Evolutionary conservation across 2,113 vertebrate species (phyloP).

Genomic region (Tinamus guttatus): DNA sequence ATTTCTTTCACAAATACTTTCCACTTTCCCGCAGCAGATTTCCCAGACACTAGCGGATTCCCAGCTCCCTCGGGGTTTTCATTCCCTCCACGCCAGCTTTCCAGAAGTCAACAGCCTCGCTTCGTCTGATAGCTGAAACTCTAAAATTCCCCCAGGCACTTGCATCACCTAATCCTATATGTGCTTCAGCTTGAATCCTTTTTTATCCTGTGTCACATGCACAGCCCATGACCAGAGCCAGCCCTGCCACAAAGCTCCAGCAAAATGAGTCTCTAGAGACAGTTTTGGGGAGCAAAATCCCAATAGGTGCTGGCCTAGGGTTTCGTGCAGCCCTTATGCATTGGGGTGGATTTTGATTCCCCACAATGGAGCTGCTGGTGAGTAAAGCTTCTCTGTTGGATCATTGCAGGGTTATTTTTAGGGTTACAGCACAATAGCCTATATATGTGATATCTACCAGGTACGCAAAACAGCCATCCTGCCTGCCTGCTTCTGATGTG

Average conservation of each 20-base stretch:
- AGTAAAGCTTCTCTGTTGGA: not conserved
- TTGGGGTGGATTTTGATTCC: not conserved
- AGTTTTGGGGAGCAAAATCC: not conserved
- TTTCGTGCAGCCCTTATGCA: not conserved
- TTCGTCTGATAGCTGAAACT: not conserved
- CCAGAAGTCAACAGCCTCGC: not conserved
- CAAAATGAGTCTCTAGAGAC: not conserved
- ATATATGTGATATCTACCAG: not conserved
- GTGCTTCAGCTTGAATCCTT: not conserved
- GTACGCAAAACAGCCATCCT: not conserved
- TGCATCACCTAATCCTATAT: rapidly evolving
- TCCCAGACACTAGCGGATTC: conserved; percentile 41
- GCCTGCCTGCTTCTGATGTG: not conserved
- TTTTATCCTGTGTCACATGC: no score
- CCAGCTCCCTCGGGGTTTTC: not conserved
- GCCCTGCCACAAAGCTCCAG: not conserved
- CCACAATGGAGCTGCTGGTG: not conserved
- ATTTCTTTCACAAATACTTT: conserved; percentile 43
- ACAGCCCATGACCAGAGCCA: not conserved
- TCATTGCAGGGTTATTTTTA: not conserved
- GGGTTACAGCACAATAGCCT: not conserved
- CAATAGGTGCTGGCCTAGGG: rapidly evolving
- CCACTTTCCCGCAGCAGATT: conserved; percentile 17
- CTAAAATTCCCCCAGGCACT: not conserved
- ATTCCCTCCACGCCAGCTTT: not conserved